A percentile compares a stretch with the other conserved stretches of the same genome.
Evolutionary conservation across 2,113 vertebrate genomes (phyloP).

Genomic region (Apteryx owenii): DNA sequence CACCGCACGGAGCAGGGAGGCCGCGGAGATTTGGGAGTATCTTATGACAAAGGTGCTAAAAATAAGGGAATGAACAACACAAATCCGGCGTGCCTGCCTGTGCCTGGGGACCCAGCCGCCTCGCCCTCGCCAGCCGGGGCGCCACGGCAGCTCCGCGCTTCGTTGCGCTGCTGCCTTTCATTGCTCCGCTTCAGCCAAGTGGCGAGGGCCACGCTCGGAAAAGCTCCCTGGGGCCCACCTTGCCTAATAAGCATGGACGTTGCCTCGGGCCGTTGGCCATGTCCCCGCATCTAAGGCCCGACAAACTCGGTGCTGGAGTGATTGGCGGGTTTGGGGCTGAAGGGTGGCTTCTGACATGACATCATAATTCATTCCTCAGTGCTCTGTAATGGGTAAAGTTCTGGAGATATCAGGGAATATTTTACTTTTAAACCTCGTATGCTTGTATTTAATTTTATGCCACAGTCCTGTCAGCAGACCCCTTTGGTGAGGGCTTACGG

Average conservation of each 20-base stretch:
- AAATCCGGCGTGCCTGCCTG: neutral
- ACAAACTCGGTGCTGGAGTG: constrained; percentile 66
- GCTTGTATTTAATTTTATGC: constrained; percentile 9
- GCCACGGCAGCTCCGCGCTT: neutral
- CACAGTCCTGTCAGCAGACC: neutral
- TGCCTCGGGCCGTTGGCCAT: no score
- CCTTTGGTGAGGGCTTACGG: neutral
- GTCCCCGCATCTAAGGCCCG: neutral
- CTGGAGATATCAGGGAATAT: neutral
- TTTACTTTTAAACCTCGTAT: neutral
- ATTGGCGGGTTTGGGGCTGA: constrained; percentile 58
- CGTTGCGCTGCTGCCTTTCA: constrained; percentile 33
- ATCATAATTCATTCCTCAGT: constrained; percentile 35
- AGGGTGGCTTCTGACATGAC: constrained; percentile 60
- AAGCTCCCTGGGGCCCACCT: constrained; percentile 24
- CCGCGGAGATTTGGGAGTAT: neutral
- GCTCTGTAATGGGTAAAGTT: constrained; percentile 59
- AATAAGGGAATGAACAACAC: neutral
- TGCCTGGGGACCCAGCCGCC: neutral
- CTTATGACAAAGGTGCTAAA: neutral
- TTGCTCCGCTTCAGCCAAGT: constrained; percentile 53
- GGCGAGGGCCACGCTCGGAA: constrained; percentile 41
- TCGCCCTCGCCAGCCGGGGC: neutral
- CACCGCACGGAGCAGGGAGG: fast-evolving
- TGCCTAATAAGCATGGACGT: no score